Evolutionary conservation across 2,888 invertebrate genomes (phyloP), one percentile per base, ranked within the genome.

Genomic region (Diaprepes abbreviatus): DNA sequence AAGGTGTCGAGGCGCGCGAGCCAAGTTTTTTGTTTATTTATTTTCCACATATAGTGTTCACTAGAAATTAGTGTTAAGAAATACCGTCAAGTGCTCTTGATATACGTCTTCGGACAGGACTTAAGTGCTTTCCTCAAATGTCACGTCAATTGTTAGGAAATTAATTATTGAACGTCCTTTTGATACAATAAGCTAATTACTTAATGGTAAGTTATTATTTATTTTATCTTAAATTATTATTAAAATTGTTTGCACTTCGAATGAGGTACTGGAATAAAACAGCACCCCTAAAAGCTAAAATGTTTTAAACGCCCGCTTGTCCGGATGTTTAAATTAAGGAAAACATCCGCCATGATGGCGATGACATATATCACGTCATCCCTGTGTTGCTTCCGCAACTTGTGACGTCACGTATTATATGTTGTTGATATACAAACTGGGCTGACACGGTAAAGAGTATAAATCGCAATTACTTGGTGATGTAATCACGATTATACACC

Each of bases 311-410:
- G 33, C 38, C 24, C 16, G 16, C 12, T 2, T 9, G 72, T 73
- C 79, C 79, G 78, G 80, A 80, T 81, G 80, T 81, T 80, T 79
- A 75, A 74, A 74, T 76, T 73, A 73, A 66, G 74, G 76, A 78
- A 78, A 79, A 79, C 80, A 83, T 84, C 84, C 83, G 84, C 84
- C 84, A 84, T 84, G 81, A 81, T 83, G 83, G 79, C 75, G 78
- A 77, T 83, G 82, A 80, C 83, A 83, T 83, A 83, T 83, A 82
- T 83, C 83, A 83, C 83, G 83, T 83, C 82, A 83, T 81, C 81
- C 81, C 75, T 70, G 74, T 73, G 73, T 66, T 73, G 77, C 78
- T 79, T 79, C 79, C 78, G 78, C 76, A 77, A 76, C 74, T 75
- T 57, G 62, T 76, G 80, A 81, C 79, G 80, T 81, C 79, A 81